Percentiles rank a stretch among this genome's conserved stretches.
These are phyloP conservation scores for Sinhomidia bicolor DNA, from an alignment of 2,888 invertebrate genomes.

Conservation along the genomic window DNA sequence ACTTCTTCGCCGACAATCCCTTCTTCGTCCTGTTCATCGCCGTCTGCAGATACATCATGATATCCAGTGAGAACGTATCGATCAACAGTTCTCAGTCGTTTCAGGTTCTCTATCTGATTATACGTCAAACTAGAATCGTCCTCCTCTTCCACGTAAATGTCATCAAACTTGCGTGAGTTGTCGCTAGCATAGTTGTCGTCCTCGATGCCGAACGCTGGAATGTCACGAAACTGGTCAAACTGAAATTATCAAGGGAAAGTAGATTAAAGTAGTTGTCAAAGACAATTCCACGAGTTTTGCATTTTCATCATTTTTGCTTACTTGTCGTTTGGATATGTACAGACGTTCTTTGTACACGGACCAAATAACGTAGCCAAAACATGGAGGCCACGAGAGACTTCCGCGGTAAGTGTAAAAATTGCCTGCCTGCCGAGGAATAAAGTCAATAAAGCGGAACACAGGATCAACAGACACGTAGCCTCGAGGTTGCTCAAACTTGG, in stretches of 20 bases:
- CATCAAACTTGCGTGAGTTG: not conserved
- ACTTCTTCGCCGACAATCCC: not conserved
- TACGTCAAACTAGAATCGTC: not conserved
- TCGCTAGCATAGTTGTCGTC: not conserved
- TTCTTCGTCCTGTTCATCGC: not conserved
- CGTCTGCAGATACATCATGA: not conserved
- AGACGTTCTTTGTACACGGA: slow-evolving; percentile 38
- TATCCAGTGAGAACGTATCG: not conserved
- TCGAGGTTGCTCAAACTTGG: not conserved
- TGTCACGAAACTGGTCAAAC: slow-evolving; percentile 50
- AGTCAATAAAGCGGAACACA: slow-evolving; percentile 48
- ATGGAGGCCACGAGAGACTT: slow-evolving; percentile 48
- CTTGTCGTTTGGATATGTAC: slow-evolving; percentile 47
- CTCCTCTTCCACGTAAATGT: slow-evolving; percentile 47
- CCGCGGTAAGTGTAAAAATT: slow-evolving; percentile 59
- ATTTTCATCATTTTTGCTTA: not conserved
- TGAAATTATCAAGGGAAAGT: too few relatives aligned
- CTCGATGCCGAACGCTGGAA: slow-evolving; percentile 25
- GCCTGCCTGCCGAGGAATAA: not conserved
- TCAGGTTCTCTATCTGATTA: not conserved
- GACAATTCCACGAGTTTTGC: too few relatives aligned
- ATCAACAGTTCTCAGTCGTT: not conserved
- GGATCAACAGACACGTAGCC: slow-evolving; percentile 45
- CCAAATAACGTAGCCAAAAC: slow-evolving; percentile 53
- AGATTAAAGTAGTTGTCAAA: too few relatives aligned